phyloP scores from a whole-genome alignment of 2,888 invertebrate species.

The Caenorhabditis japonica region DNA sequence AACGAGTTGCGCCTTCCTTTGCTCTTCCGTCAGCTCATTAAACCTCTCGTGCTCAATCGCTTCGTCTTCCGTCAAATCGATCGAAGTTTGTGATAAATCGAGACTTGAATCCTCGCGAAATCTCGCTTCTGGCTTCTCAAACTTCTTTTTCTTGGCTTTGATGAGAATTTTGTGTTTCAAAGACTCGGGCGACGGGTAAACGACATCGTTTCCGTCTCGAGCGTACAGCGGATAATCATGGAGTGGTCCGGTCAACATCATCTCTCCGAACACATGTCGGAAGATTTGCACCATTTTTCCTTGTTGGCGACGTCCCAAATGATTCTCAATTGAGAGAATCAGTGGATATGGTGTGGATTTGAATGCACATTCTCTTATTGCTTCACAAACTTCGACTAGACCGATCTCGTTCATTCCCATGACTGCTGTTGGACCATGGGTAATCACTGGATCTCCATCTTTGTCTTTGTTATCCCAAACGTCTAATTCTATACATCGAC shows the following conservation, averaged over 20 bases:
- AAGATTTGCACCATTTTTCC: constrained; percentile 67
- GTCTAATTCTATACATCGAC: constrained; percentile 96
- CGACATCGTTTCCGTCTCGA: constrained; percentile 31
- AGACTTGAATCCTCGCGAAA: constrained; percentile 34
- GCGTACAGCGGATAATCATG: constrained; percentile 63
- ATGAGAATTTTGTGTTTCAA: constrained; percentile 71
- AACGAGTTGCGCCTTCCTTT: constrained; percentile 45
- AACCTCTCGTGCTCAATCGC: constrained; percentile 37
- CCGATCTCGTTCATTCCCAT: constrained; percentile 69
- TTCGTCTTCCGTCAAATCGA: constrained; percentile 48
- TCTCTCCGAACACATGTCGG: constrained; percentile 66
- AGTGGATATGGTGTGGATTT: constrained; percentile 97
- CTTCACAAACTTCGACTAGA: constrained; percentile 87
- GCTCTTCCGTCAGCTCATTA: constrained; percentile 53
- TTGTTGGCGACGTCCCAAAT: constrained; percentile 83
- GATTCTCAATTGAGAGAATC: constrained; percentile 98
- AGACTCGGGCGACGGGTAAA: constrained; percentile 65
- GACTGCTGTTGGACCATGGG: constrained; percentile 85
- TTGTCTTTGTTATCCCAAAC: constrained; percentile 95
- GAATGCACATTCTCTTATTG: constrained; percentile 96
- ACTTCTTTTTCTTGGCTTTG: constrained; percentile 65
- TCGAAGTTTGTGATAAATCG: constrained; percentile 28
- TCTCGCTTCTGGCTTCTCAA: constrained; percentile 42
- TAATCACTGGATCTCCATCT: constrained; percentile 90
- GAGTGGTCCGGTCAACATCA: constrained; percentile 63